A percentile compares a stretch with the other conserved stretches of the same genome.
Evolutionary conservation across 2,113 vertebrate species (phyloP).

Genomic region (Eulemur rufifrons): DNA sequence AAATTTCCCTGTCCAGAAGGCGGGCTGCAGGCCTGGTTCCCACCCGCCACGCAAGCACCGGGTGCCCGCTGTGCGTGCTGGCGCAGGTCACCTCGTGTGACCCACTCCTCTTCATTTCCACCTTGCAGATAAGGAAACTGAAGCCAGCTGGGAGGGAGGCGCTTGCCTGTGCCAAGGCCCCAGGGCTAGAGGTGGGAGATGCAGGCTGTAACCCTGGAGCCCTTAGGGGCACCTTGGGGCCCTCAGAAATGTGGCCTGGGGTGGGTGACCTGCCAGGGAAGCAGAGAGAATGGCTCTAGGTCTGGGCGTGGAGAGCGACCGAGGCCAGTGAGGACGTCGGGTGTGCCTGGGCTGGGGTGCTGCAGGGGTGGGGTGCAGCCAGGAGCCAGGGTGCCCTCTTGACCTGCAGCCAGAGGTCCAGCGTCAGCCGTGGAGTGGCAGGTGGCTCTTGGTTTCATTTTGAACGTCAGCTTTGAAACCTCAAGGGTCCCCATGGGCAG

Average conservation of each 20-base stretch:
- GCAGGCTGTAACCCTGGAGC: neutral
- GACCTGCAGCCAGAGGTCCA: neutral
- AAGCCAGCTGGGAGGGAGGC: neutral
- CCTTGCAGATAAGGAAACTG: neutral
- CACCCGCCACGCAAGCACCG: fast-evolving
- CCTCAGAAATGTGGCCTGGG: neutral
- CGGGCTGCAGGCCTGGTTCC: too few species aligned
- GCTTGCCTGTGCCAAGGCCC: neutral
- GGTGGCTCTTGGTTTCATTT: neutral
- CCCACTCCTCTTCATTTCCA: neutral
- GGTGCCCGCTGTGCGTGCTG: neutral
- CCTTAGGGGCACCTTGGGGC: neutral
- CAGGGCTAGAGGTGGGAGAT: neutral
- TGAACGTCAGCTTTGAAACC: neutral
- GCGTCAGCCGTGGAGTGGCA: neutral
- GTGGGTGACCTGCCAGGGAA: neutral
- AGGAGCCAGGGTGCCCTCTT: neutral
- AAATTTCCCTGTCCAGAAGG: neutral
- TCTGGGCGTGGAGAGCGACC: neutral
- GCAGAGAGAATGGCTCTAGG: too few species aligned
- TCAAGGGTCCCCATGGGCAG: neutral
- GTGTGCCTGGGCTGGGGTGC: neutral
- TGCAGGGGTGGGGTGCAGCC: neutral
- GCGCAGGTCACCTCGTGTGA: neutral
- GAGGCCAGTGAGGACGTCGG: neutral